phyloP scores from a whole-genome alignment of 1,140 invertebrate species.

The Pseudomyrmex concolor region DNA sequence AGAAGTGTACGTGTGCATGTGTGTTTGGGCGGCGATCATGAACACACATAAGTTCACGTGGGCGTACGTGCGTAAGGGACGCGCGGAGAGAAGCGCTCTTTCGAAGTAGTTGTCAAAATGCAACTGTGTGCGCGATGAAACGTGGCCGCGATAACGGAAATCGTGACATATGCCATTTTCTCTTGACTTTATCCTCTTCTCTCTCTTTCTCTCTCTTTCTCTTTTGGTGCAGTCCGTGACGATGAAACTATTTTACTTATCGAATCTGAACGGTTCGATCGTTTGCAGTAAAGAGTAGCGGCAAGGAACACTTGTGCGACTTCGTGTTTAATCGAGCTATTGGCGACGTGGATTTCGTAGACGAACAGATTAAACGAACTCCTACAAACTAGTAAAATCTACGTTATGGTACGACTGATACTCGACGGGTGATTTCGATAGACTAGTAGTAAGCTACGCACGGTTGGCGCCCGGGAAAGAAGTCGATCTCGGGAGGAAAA shows the following conservation, averaged over 20 bases:
- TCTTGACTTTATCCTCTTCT: neutral
- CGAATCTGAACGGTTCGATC: conserved; percentile 58
- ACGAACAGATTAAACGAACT: conserved; percentile 31
- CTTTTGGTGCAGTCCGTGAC: neutral
- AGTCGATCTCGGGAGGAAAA: neutral
- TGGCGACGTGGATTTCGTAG: conserved; percentile 3
- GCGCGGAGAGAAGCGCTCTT: conserved; percentile 57
- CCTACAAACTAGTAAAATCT: conserved; percentile 22
- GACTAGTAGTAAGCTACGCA: conserved; percentile 23
- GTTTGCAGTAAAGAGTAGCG: neutral
- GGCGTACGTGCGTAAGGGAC: conserved; percentile 43
- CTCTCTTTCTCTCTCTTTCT: too few relatives aligned
- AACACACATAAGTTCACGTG: too few relatives aligned
- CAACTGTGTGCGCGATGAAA: conserved; percentile 53
- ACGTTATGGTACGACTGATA: neutral
- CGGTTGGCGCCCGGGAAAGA: neutral
- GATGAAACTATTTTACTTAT: conserved; percentile 56
- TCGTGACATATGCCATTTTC: conserved; percentile 67
- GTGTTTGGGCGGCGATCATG: neutral
- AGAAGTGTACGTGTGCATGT: neutral
- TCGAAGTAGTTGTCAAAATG: conserved; percentile 67
- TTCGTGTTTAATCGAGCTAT: conserved; percentile 25
- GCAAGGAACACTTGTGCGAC: neutral
- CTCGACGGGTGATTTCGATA: conserved; percentile 1
- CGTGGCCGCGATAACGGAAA: conserved; percentile 66